Conservation (phyloP, 2,888 invertebrate genomes). For the Drosophila putrida region DNA sequence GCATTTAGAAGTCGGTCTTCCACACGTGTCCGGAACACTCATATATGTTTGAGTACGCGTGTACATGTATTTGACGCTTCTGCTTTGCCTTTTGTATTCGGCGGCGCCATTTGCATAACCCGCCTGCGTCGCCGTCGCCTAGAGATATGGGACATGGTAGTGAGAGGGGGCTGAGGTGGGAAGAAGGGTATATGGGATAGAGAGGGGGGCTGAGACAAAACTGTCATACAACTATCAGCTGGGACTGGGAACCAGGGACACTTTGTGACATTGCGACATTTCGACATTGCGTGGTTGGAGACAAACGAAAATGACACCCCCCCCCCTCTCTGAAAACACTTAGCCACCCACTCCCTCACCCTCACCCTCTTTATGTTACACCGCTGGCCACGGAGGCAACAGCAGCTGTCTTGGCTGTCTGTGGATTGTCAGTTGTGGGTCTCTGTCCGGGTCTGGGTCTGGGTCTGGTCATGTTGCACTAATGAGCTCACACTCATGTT, state of each 20-base stretch:
- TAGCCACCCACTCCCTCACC: neutral
- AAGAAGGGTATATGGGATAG: too few species aligned
- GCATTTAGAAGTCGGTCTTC: constrained; percentile 18
- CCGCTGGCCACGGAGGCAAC: constrained; percentile 1
- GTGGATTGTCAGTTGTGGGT: constrained; percentile 39
- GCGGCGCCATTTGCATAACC: constrained; percentile 46
- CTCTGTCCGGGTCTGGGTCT: constrained; percentile 34
- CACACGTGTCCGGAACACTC: constrained; percentile 14
- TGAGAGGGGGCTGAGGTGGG: neutral
- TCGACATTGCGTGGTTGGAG: constrained; percentile 1
- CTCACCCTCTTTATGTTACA: neutral
- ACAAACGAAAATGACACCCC: constrained; percentile 9
- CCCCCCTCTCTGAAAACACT: neutral
- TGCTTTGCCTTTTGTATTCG: constrained; percentile 16
- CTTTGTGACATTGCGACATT: neutral
- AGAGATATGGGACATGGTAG: neutral
- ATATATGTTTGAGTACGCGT: neutral
- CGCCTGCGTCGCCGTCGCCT: constrained; percentile 7
- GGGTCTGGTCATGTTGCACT: constrained; percentile 63
- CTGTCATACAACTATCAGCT: constrained; percentile 16
- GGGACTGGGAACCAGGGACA: constrained; percentile 4
- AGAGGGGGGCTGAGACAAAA: neutral
- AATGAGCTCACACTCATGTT: constrained; percentile 56
- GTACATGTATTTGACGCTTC: constrained; percentile 2
- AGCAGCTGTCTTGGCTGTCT: constrained; percentile 40